Conservation (phyloP, 2,797 vertebrate species). For the Monodelphis domestica region DNA sequence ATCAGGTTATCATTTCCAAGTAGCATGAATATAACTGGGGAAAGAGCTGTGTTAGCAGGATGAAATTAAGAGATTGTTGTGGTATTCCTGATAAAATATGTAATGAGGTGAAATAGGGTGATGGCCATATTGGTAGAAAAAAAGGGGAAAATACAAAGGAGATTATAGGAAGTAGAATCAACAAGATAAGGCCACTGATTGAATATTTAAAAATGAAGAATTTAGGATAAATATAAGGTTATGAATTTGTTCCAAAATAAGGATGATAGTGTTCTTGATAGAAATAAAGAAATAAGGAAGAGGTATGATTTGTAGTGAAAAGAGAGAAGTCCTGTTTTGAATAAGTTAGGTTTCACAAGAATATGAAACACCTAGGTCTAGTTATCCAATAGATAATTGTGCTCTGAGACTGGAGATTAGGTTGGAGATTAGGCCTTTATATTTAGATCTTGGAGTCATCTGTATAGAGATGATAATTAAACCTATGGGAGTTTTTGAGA, state of each 20-base stretch:
- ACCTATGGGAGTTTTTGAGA: background rate
- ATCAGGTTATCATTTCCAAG: background rate
- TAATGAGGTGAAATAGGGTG: background rate
- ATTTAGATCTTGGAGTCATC: background rate
- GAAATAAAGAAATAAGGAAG: background rate
- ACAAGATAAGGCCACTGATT: background rate
- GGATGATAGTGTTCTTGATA: background rate
- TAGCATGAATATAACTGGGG: background rate
- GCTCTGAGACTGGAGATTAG: background rate
- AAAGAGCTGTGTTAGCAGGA: background rate
- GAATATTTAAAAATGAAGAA: background rate
- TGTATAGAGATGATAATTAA: background rate
- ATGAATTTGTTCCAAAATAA: background rate
- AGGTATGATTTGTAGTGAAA: background rate
- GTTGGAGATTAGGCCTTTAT: background rate
- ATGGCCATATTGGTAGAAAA: background rate
- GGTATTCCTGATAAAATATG: background rate
- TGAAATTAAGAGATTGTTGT: background rate
- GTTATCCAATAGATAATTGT: background rate
- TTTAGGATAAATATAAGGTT: background rate
- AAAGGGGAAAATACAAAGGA: background rate
- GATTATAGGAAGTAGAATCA: background rate
- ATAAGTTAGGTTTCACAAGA: background rate
- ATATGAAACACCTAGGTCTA: background rate
- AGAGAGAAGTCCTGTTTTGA: background rate